Evolutionary conservation across 2,797 vertebrate genomes (phyloP).

Genomic region (Philypnodon macrostomus): DNA sequence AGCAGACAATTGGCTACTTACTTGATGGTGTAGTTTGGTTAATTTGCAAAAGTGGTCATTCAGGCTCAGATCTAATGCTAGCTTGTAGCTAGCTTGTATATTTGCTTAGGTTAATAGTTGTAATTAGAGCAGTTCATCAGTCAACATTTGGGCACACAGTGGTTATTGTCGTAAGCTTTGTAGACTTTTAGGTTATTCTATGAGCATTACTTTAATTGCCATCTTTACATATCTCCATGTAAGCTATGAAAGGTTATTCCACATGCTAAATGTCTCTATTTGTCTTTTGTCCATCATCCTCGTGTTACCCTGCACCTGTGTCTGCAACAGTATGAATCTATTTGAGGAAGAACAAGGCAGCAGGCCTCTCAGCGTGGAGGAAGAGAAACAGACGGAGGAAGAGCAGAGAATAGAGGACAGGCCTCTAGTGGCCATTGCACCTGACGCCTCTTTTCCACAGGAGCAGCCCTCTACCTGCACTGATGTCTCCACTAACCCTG

Average conservation of each 20-base stretch:
- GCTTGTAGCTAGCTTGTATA: too few relatives aligned
- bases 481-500: conserved; percentile 66
- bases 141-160: too few relatives aligned
- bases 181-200: background rate
- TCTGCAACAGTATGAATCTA: conserved; percentile 71
- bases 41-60: too few relatives aligned
- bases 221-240: too few relatives aligned
- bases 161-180: too few relatives aligned
- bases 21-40: too few relatives aligned
- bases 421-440: conserved; percentile 57
- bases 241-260: too few relatives aligned
- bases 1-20: too few relatives aligned
- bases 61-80: too few relatives aligned
- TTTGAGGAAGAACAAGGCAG: conserved; percentile 45
- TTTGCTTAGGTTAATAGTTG: too few relatives aligned
- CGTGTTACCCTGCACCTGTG: background rate
- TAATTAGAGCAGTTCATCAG: too few relatives aligned
- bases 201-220: too few relatives aligned
- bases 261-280: background rate
- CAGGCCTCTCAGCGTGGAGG: conserved; percentile 42
- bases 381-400: conserved; percentile 35
- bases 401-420: conserved; percentile 24
- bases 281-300: background rate
- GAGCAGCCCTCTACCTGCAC: conserved; percentile 41
- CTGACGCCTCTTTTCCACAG: conserved; percentile 65